Evolutionary conservation across 2,113 vertebrate species (phyloP), one percentile per base, ranked within the genome.

Genomic region (Bubo blakistoni): DNA sequence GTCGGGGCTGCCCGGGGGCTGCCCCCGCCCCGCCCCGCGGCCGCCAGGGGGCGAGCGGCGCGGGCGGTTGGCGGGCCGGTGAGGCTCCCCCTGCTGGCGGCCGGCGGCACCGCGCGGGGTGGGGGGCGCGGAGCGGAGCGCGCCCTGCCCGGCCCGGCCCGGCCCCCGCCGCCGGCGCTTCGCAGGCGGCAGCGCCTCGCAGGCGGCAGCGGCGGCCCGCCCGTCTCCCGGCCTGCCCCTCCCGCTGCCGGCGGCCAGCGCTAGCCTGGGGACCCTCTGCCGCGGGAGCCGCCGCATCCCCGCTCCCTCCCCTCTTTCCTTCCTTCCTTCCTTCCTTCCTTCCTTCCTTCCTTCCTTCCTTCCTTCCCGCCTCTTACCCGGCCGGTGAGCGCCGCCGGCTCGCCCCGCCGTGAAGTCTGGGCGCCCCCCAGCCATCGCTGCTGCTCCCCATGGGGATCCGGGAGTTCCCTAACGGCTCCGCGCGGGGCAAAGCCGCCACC

Each of bases 401-500:
- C 69, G 78, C 92, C 46, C 81, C 87, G 34, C 81, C 77, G 86
- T 66, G 84, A 88, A 97, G 95, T 80, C 97, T 97, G 97, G 97
- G 97, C 76, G 97, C 97, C 54, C 95, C 88, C n/a, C 49, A 96
- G 51, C 88, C 83, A 81, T 58, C 72, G 58, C 96, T 86, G 95
- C 94, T 91, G 54, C 92, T 86, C 97, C 97, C 97, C 47, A 98
- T 98, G 98, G 98, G 98, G 95, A 98, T 98, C 88, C 96, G 97
- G 29, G 98, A 98, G 98, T 98, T 98, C 92, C 98, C 98, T 84
- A 97, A 96, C 94, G 95, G 97, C 95, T 91, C 97, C 34, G 81
- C 98, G 67, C 79, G 97, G 94, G 95, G 95, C 95, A 98, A 98
- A 94, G 94, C 94, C 91, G 88, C 90, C 70, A 79, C 97, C 16